Base-by-base conservation (phyloP, 1,140 invertebrate genomes). In the Drosophila biarmipes region DNA sequence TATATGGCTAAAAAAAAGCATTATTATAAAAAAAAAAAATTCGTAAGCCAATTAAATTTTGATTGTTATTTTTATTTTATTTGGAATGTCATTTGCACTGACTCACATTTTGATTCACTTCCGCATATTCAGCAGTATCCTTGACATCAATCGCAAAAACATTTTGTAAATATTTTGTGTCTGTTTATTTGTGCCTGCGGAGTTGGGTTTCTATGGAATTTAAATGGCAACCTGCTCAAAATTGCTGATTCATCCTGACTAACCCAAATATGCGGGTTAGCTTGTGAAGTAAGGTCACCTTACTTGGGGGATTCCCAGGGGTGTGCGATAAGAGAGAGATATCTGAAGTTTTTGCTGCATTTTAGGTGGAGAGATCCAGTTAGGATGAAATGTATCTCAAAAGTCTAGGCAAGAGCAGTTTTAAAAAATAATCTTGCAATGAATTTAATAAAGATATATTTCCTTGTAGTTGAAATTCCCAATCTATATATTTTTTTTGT, bases 141-240 rank as follows among this genome's bases (percentile, higher is more conserved):
- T 69, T 69, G 66, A 68, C 66, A 69, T 38, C 34, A 69, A 69
- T 69, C n/a, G 67, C 63, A 43, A 37, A 69, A 34, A 56, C 34
- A 46, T 34, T 62, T 69, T 48, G 52, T 48, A 69, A 69, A 69
- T 69, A 69, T 56, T 69, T 56, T 38, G 19, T 51, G 59, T 35
- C 24, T 42, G 35, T 29, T 64, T 69, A 46, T 55, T 19, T 69
- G 19, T 68, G 48, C n/a, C 31, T 34, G 40, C 12, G 27, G 21
- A 46, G 0, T 19, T 42, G 21, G 69, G 49, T 69, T 69, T 69
- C 64, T 69, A 10, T 69, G 67, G 64, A 69, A 69, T 69, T 69
- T 69, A 27, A 69, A 56, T 68, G 67, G 54, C 42, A 55, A 46
- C 24, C 38, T 56, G 15, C 24, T 8, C 40, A 35, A 6, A 69